Evolutionary conservation across 2,113 vertebrate species (phyloP), one percentile per base, ranked within the genome.

Genomic region (Oncorhynchus masou): DNA sequence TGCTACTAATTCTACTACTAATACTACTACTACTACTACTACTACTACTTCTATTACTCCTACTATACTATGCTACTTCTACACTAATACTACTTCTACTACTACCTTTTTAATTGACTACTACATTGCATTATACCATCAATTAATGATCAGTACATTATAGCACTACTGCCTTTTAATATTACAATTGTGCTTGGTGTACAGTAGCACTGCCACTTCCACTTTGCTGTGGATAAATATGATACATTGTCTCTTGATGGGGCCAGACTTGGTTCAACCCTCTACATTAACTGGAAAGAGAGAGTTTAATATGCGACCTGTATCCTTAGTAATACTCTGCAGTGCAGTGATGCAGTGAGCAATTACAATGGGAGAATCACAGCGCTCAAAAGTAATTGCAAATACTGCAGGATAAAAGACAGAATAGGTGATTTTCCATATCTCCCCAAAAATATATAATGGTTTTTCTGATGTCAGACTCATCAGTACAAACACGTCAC

Each of bases 371-470:
- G 71, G 60, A 73, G 70, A 81, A 59, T 49, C 68, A 71, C 70
- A 15, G 67, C 59, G 69, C 68, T 78, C 79, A 79, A 79, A 82
- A 79, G 59, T 67, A 84, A 84, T 82, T 78, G 75, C 66, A 82
- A 80, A 77, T 77, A 69, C 54, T 11, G 22, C 25, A 34, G 59
- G 75, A 79, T 77, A 68, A 75, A 83, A 74, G 66, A 70, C 60
- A 67, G 19, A 51, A 8, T 20, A 25, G n/a, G n/a, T n/a, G n/a
- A n/a, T n/a, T n/a, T n/a, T n/a, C n/a, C n/a, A n/a, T n/a, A n/a
- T n/a, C n/a, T n/a, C n/a, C n/a, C n/a, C n/a, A n/a, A n/a, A n/a
- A n/a, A n/a, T n/a, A n/a, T n/a, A n/a, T n/a, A n/a, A 68, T 76
- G 70, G 74, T 71, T 77, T 29, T 73, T 68, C 25, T 48, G 27